phyloP scores from a whole-genome alignment of 2,888 invertebrate genomes.

The Pristionchus maxplancki region DNA sequence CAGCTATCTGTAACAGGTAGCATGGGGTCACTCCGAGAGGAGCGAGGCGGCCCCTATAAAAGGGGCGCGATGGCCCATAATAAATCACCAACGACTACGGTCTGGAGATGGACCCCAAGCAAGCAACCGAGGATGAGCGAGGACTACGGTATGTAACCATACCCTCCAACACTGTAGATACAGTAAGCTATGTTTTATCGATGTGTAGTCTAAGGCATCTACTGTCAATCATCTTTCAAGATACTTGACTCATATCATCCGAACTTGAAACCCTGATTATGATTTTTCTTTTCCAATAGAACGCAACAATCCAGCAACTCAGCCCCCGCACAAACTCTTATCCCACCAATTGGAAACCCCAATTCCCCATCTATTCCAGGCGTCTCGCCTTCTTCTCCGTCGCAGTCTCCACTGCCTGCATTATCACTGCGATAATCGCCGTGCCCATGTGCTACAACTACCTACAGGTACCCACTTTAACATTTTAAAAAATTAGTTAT shows the following conservation, averaged over 20 bases:
- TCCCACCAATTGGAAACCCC: neutral
- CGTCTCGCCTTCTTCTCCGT: slow-evolving; percentile 40
- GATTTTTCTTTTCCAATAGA: neutral
- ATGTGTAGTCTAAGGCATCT: too few species aligned
- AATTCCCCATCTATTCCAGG: neutral
- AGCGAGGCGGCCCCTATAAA: neutral
- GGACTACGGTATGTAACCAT: neutral
- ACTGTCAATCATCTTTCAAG: too few species aligned
- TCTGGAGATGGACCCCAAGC: slow-evolving; percentile 1
- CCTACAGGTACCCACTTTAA: neutral
- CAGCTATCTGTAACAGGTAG: neutral
- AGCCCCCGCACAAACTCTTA: too few species aligned
- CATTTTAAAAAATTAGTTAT: neutral
- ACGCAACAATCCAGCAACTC: too few species aligned
- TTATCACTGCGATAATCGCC: slow-evolving; percentile 35
- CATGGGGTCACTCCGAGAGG: neutral
- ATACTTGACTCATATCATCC: too few species aligned
- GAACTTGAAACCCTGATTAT: neutral
- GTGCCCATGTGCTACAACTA: slow-evolving; percentile 51
- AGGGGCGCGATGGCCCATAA: neutral
- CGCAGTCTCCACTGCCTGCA: slow-evolving; percentile 8
- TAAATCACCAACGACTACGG: neutral
- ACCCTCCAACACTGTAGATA: too few species aligned
- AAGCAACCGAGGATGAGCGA: neutral
- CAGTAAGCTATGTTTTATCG: too few species aligned